A percentile compares a stretch with the other conserved stretches of the same genome.
Evolutionary conservation across 2,888 invertebrate genomes (phyloP).

Genomic region (Scaptomyza reducta): DNA sequence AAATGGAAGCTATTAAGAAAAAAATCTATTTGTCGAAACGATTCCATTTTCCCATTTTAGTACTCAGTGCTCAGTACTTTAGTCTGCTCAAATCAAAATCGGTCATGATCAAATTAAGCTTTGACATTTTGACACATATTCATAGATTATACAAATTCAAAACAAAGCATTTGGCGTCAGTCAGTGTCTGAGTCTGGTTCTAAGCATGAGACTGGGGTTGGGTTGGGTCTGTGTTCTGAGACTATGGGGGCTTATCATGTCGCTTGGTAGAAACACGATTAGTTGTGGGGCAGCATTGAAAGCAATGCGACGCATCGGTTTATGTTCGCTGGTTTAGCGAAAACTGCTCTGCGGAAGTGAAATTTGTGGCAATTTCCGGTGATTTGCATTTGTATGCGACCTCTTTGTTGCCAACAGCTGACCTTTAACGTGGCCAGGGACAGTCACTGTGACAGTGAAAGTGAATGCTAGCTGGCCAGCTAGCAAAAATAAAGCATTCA

Average conservation of each 20-base stretch:
- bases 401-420: constrained; percentile 18
- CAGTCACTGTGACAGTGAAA: constrained; percentile 18
- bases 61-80: too few relatives aligned
- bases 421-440: constrained; percentile 28
- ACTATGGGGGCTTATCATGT: constrained; percentile 34
- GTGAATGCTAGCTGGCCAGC: constrained; percentile 7
- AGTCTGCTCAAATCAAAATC: constrained; percentile 42
- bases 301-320: constrained; percentile 13
- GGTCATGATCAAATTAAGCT: constrained; percentile 66
- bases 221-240: neutral
- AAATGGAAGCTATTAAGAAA: neutral
- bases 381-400: constrained; percentile 35
- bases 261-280: constrained; percentile 53
- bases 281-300: constrained; percentile 56
- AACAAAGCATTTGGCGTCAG: constrained; percentile 10
- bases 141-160: constrained; percentile 21
- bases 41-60: neutral
- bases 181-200: neutral
- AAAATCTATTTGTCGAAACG: neutral
- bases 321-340: constrained; percentile 30
- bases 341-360: constrained; percentile 43
- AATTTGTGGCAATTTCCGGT: constrained; percentile 38
- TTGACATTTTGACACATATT: constrained; percentile 70
- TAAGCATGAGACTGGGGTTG: neutral
- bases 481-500: constrained; percentile 32